Evolutionary conservation across 2,113 vertebrate species (phyloP).

Genomic region (Nettapus auritus): DNA sequence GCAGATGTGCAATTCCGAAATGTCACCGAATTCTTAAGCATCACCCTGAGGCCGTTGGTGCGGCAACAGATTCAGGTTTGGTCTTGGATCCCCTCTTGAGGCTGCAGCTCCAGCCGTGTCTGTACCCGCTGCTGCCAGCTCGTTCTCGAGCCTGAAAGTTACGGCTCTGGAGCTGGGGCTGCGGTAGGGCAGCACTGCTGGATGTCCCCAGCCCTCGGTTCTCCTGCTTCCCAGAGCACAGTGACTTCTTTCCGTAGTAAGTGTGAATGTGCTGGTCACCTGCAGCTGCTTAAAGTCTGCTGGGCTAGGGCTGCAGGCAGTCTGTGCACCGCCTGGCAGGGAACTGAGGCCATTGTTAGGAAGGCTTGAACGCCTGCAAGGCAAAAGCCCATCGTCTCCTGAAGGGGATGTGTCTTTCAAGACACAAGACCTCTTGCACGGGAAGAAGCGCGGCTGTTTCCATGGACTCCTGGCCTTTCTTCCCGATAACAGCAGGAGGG

Average conservation of each 20-base stretch:
- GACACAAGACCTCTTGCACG: background rate
- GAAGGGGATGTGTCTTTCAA: background rate
- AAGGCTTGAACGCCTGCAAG: background rate
- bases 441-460: background rate
- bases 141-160: background rate
- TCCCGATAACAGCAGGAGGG: background rate
- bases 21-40: background rate
- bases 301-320: background rate
- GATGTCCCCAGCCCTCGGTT: background rate
- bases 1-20: background rate
- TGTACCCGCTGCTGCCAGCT: background rate
- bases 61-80: background rate
- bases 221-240: background rate
- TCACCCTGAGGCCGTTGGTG: background rate
- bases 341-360: background rate
- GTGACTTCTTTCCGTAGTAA: background rate
- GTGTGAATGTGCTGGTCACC: background rate
- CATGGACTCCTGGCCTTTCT: background rate
- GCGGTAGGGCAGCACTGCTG: background rate
- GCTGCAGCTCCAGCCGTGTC: background rate
- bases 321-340: background rate
- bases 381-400: background rate
- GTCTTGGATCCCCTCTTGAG: background rate
- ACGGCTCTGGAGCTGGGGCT: background rate
- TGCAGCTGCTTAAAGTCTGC: background rate